phyloP scores from a whole-genome alignment of 1,140 invertebrate species.

The Ephestia elutella region DNA sequence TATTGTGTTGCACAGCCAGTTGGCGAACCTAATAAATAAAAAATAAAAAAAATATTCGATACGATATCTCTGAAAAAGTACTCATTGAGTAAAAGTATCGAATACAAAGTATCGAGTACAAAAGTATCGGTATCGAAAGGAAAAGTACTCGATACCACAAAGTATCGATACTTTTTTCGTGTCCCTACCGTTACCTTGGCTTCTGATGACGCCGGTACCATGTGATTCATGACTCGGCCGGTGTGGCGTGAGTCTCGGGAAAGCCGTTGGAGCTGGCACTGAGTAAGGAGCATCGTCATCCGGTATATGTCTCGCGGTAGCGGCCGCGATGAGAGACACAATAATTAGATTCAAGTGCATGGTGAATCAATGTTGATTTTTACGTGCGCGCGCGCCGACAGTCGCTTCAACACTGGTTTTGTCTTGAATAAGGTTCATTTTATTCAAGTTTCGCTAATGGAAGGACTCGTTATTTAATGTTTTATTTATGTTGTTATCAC shows the following conservation, averaged over 20 bases:
- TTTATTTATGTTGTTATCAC: background rate
- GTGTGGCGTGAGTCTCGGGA: background rate
- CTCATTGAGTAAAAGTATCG: too few relatives aligned
- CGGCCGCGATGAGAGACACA: background rate
- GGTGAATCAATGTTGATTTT: background rate
- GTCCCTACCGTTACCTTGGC: slow-evolving; percentile 2
- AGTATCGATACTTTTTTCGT: too few relatives aligned
- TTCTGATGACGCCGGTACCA: background rate
- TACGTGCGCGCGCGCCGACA: background rate
- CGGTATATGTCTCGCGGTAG: background rate
- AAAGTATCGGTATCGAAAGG: too few relatives aligned
- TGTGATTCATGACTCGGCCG: background rate
- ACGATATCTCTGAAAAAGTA: too few relatives aligned
- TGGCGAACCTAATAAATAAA: too few relatives aligned
- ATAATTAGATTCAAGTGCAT: background rate
- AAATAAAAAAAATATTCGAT: too few relatives aligned
- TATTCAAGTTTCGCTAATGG: background rate
- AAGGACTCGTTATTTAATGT: background rate
- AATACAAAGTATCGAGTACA: too few relatives aligned
- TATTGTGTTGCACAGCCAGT: too few relatives aligned
- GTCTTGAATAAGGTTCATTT: background rate
- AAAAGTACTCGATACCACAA: too few relatives aligned
- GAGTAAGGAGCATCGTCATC: background rate
- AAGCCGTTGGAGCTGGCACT: background rate
- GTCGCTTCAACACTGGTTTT: background rate